Conservation (phyloP, 2,113 vertebrate species). For the Dipodomys stephensi region DNA sequence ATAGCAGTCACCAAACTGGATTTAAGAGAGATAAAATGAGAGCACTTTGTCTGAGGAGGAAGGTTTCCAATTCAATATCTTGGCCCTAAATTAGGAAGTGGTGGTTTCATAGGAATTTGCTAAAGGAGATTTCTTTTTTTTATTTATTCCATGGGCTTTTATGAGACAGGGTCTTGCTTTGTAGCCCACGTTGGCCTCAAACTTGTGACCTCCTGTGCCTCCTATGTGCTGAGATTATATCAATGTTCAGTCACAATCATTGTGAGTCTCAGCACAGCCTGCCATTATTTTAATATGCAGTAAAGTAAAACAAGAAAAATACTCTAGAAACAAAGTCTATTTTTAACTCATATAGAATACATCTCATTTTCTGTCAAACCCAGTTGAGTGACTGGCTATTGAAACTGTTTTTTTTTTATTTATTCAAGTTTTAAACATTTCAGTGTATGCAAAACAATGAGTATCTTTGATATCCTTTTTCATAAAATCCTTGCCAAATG, state of each 20-base stretch:
- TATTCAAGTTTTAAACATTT: not conserved
- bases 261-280: not conserved
- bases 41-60: not conserved
- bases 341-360: constrained; percentile 28
- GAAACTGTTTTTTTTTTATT: not conserved
- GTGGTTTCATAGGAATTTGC: not conserved
- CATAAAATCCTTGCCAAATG: constrained; percentile 43
- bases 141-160: too few species aligned
- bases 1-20: too few species aligned
- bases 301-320: constrained; percentile 44
- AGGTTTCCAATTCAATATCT: not conserved
- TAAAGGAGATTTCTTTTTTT: not conserved
- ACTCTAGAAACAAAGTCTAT: not conserved
- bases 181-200: too few species aligned
- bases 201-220: too few species aligned
- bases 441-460: constrained; percentile 1
- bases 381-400: not conserved
- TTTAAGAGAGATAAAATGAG: too few species aligned
- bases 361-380: not conserved
- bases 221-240: too few species aligned
- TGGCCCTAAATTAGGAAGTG: not conserved
- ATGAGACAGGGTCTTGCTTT: too few species aligned
- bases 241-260: too few species aligned
- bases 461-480: not conserved
- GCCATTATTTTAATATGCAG: not conserved